phyloP scores from a whole-genome alignment of 2,113 vertebrate genomes.

The Montifringilla adamsi region DNA sequence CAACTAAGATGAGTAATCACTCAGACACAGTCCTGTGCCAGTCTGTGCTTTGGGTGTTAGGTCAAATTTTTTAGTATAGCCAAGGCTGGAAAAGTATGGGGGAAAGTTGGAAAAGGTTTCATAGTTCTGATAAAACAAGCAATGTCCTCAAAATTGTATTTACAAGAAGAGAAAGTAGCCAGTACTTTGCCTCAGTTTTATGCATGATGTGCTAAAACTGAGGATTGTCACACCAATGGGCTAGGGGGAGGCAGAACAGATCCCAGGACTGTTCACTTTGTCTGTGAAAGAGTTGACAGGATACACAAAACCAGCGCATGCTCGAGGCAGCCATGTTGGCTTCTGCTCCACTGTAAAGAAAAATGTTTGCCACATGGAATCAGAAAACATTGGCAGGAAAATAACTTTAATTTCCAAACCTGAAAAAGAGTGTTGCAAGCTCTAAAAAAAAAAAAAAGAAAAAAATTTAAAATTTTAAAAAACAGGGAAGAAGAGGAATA shows the following conservation, averaged over 20 bases:
- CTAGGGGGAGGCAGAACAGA: not conserved
- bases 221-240: not conserved
- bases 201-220: not conserved
- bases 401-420: conserved; percentile 37
- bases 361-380: conserved; percentile 42
- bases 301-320: not conserved
- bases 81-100: not conserved
- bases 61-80: not conserved
- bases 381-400: conserved; percentile 53
- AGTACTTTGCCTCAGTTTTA: not conserved
- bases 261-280: conserved; percentile 42
- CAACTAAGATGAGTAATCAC: not conserved
- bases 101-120: not conserved
- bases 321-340: conserved; percentile 20
- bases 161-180: not conserved
- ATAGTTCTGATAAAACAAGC: not conserved
- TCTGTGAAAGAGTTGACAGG: not conserved
- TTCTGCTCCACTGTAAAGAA: conserved; percentile 40
- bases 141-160: not conserved
- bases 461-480: too few relatives aligned
- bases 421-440: not conserved
- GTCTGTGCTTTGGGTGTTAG: not conserved
- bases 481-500: rapidly evolving
- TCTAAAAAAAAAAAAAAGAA: too few relatives aligned
- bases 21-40: not conserved